A percentile compares a stretch with the other conserved stretches of the same genome.
Conservation (phyloP, 2,113 vertebrate species). For the Chaetura pelagica region DNA sequence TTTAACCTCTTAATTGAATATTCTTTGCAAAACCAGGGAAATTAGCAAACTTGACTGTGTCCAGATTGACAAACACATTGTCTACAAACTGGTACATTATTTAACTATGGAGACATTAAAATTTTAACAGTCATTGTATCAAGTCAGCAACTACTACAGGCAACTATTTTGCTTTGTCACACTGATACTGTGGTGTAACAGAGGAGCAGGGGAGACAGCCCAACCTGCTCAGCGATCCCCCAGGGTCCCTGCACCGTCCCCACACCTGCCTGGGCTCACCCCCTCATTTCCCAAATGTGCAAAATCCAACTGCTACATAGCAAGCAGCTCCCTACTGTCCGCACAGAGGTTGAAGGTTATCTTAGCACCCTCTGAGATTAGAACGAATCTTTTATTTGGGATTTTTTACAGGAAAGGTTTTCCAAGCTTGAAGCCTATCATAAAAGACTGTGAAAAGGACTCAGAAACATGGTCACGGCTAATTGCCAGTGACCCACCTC, state of each 20-base stretch:
- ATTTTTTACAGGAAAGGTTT: neutral
- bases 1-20: neutral
- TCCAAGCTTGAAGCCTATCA: neutral
- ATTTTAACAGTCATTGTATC: fast-evolving
- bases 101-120: neutral
- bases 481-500: conserved; percentile 41
- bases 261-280: neutral
- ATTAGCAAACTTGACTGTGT: neutral
- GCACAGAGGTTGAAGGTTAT: neutral
- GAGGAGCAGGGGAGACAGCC: neutral
- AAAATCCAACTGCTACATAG: neutral
- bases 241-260: neutral
- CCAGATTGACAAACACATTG: fast-evolving
- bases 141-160: neutral
- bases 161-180: neutral
- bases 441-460: neutral
- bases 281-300: fast-evolving
- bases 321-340: neutral
- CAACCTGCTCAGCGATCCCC: neutral
- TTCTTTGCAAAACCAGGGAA: neutral
- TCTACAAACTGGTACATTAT: neutral
- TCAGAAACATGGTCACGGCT: neutral
- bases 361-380: neutral
- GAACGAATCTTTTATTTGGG: neutral
- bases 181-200: neutral